phyloP scores from a whole-genome alignment of 2,797 vertebrate genomes.

The Otus scops region DNA sequence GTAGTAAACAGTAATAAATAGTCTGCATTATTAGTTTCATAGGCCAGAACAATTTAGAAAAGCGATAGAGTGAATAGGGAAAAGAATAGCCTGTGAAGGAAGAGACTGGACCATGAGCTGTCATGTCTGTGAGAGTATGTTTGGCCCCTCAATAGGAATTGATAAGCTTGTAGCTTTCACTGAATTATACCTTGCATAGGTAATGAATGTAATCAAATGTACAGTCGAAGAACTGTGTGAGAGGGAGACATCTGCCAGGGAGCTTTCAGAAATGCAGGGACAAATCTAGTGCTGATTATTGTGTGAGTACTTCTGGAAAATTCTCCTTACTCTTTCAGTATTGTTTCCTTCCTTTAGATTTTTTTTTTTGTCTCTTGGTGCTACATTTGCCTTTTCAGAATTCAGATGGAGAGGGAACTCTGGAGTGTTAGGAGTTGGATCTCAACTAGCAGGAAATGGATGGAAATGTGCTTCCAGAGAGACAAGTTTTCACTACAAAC shows the following conservation, averaged over 20 bases:
- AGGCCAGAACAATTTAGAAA: neutral
- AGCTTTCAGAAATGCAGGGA: neutral
- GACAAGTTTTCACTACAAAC: neutral
- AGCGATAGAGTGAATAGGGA: neutral
- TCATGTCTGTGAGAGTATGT: accelerated
- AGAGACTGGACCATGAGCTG: neutral
- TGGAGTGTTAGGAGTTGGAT: accelerated
- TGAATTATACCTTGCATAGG: neutral
- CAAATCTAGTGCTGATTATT: neutral
- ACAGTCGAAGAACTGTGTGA: neutral
- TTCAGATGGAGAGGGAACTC: neutral
- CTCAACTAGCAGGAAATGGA: neutral
- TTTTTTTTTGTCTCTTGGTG: neutral
- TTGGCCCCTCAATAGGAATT: neutral
- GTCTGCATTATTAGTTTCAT: neutral
- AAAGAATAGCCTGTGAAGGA: neutral
- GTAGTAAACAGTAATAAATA: neutral
- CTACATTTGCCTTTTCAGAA: neutral
- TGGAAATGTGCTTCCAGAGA: neutral
- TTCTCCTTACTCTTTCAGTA: neutral
- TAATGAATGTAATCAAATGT: neutral
- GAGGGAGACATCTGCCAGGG: neutral
- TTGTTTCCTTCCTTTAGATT: neutral
- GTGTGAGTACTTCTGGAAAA: neutral
- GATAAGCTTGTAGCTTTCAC: neutral